Percentiles rank a stretch among this genome's conserved stretches.
Conservation (phyloP, 2,797 vertebrate genomes). For the Lepus oiostolus region DNA sequence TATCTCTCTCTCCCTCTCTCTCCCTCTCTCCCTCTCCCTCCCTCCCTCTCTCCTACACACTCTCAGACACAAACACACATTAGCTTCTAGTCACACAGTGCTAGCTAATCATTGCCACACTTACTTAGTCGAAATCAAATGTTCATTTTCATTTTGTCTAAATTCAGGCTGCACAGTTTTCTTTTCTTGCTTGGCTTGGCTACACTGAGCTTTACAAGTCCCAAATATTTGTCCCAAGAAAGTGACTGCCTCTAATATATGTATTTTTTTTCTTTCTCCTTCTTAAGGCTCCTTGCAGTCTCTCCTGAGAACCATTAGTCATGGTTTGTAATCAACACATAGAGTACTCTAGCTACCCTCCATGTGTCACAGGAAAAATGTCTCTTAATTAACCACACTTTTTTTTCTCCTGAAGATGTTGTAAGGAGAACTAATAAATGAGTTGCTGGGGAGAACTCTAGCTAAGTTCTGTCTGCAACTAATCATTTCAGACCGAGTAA, state of each 20-base stretch:
- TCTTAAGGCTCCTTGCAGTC: background rate
- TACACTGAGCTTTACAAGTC: background rate
- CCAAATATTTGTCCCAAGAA: background rate
- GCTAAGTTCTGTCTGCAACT: background rate
- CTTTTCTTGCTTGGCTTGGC: constrained; percentile 4
- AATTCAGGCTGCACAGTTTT: background rate
- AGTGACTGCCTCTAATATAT: background rate
- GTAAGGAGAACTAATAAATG: background rate
- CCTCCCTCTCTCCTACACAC: no score
- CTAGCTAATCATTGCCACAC: background rate
- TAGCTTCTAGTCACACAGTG: background rate
- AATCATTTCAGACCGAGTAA: background rate
- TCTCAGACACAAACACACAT: background rate
- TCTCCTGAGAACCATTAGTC: background rate
- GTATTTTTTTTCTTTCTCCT: background rate
- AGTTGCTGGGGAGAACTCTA: background rate
- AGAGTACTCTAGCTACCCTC: background rate
- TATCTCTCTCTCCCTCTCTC: no score
- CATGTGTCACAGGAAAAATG: background rate
- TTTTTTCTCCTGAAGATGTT: background rate
- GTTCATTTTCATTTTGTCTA: constrained; percentile 27
- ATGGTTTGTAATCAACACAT: background rate
- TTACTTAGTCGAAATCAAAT: background rate
- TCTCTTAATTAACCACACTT: background rate
- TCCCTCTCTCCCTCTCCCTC: background rate